Evolutionary conservation across 2,888 invertebrate species (phyloP), one percentile per base, ranked within the genome.

Genomic region (Apamea sordens): DNA sequence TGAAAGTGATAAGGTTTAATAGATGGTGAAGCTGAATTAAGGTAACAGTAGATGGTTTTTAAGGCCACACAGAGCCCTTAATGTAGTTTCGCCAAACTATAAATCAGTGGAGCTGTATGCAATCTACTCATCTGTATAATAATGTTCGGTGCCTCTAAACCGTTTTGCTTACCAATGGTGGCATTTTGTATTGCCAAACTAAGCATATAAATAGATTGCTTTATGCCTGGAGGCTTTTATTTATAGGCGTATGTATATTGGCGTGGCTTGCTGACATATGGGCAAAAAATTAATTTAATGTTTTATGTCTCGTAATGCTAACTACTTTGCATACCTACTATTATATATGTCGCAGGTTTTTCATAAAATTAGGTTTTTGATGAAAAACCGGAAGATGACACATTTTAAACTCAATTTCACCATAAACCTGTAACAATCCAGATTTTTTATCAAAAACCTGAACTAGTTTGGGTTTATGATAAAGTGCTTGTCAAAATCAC

Each of bases 1-100:
- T 77, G 77, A 21, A 77, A 75, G 72, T 61, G 24, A 47, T 68
- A 77, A 80, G 56, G 11, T 41, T 84, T 50, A n/a, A 44, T 56
- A 53, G 41, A 41, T 32, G 6, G 47, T 53, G 71, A 10, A 80
- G 15, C 2, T 21, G 32, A 41, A 32, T 50, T 24, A n/a, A n/a
- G 15, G 18, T 18, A 50, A 15, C 4, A n/a, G 15, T 15, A 0
- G 10, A 18, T 18, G 18, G 41, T 24, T 80, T 53, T 68, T 15
- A 36, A 50, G 10, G 24, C 15, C 7, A 41, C 36, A 50, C 24
- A 32, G 6, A 44, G 24, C 15, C 0, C 24, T 15, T 28, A 13
- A 13, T 8, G 2, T 13, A 63, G 8, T 72, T 24, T 44, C 10
- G 4, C 69, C 18, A 7, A n/a, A 32, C 7, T 21, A 15, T 32